phyloP scores from a whole-genome alignment of 2,888 invertebrate genomes.

The Abrostola triplasia region DNA sequence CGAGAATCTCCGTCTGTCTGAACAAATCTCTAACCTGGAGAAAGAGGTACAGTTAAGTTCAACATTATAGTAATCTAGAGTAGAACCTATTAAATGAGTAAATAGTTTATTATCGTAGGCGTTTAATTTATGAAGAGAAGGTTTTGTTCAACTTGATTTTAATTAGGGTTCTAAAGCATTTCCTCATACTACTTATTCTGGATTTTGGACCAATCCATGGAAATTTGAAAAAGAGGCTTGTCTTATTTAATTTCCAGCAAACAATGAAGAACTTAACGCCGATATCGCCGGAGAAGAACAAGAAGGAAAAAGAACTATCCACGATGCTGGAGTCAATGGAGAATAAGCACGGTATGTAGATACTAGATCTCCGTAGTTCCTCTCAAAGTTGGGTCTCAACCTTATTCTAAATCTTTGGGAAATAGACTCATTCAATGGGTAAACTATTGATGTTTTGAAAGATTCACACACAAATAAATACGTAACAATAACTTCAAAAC shows the following conservation, averaged over 20 bases:
- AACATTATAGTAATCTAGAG: neutral
- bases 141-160: too few species aligned
- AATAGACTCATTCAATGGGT: conserved; percentile 75
- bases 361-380: conserved; percentile 19
- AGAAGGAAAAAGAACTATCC: conserved; percentile 91
- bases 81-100: too few species aligned
- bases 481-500: conserved; percentile 77
- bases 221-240: conserved; percentile 6
- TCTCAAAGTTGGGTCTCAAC: conserved; percentile 26
- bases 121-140: too few species aligned
- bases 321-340: conserved; percentile 94
- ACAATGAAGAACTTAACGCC: conserved; percentile 89
- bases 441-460: conserved; percentile 89
- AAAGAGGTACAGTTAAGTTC: conserved; percentile 90
- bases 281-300: conserved; percentile 89
- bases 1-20: conserved; percentile 93
- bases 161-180: too few species aligned
- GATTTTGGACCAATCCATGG: too few species aligned
- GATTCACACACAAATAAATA: conserved; percentile 54
- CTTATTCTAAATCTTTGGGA: conserved; percentile 37
- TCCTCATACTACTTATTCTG: too few species aligned
- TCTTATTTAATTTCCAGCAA: conserved; percentile 73
- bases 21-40: conserved; percentile 93
- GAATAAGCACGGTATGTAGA: conserved; percentile 93
- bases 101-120: too few species aligned